Conservation (phyloP, 2,888 invertebrate species). For the Caenorhabditis macrosperma region DNA sequence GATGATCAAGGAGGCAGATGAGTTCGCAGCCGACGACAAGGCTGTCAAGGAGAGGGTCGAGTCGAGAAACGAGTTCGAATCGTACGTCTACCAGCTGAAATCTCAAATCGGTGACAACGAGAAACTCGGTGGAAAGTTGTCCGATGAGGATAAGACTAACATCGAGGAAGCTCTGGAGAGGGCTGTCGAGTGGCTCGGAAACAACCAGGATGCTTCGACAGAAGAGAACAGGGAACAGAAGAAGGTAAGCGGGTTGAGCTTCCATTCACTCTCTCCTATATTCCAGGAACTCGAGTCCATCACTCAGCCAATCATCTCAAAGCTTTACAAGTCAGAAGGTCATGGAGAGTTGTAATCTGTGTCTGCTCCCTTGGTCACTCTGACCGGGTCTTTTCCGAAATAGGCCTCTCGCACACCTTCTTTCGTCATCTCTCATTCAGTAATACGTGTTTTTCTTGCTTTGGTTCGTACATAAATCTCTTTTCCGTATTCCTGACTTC, state of each 20-base stretch:
- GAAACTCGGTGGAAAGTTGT: conserved; percentile 90
- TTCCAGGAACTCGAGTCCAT: conserved; percentile 90
- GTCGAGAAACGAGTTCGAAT: conserved; percentile 95
- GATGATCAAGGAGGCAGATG: conserved; percentile 99
- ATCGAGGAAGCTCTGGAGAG: conserved; percentile 94
- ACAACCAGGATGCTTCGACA: conserved; percentile 85
- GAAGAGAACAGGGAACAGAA: conserved; percentile 86
- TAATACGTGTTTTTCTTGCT: conserved; percentile 19
- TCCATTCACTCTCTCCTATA: neutral
- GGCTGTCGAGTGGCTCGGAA: conserved; percentile 97
- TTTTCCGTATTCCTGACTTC: too few relatives aligned
- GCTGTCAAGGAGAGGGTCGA: conserved; percentile 85
- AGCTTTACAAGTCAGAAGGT: conserved; percentile 85
- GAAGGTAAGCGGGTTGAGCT: conserved; percentile 25
- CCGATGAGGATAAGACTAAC: conserved; percentile 91
- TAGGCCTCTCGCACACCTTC: conserved; percentile 29
- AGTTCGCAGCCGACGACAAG: conserved; percentile 99
- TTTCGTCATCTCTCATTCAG: conserved; percentile 11
- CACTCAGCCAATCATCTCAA: conserved; percentile 96
- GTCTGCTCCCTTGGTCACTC: conserved; percentile 1
- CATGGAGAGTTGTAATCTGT: conserved; percentile 50
- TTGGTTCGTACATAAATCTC: conserved; percentile 7
- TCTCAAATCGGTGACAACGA: conserved; percentile 93
- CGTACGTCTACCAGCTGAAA: conserved; percentile 96
- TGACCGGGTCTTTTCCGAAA: conserved; percentile 8